phyloP scores from a whole-genome alignment of 2,888 invertebrate species.

The Lithophane leautieri region DNA sequence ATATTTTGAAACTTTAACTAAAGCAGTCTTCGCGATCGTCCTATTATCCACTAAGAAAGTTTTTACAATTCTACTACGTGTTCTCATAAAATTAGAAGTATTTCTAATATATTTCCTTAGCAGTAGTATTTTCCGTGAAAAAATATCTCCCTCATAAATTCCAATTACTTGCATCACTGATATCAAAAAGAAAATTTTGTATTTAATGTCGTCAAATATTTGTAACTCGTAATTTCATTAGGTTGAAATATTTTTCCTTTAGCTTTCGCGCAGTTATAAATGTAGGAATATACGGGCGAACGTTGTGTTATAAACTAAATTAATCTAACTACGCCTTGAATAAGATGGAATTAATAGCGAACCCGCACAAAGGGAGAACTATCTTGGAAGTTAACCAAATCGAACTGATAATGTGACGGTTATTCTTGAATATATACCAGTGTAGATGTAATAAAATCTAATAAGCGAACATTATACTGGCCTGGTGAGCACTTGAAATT shows the following conservation, averaged over 20 bases:
- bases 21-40: too few relatives aligned
- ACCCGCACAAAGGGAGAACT: neutral
- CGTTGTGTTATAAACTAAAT: neutral
- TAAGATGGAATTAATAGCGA: neutral
- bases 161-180: constrained; percentile 25
- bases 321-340: neutral
- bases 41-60: neutral
- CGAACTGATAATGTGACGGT: neutral
- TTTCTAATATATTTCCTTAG: neutral
- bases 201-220: constrained; percentile 34
- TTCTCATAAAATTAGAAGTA: neutral
- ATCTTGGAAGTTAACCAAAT: neutral
- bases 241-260: neutral
- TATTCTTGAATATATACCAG: neutral
- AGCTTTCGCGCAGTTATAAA: neutral
- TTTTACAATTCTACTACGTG: neutral
- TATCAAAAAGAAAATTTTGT: constrained; percentile 25
- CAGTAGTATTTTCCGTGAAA: neutral
- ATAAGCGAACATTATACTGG: too few relatives aligned
- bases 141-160: constrained; percentile 6
- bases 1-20: neutral
- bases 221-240: constrained; percentile 9
- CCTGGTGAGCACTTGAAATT: too few relatives aligned
- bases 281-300: neutral
- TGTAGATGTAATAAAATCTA: neutral